Conservation (phyloP, 2,797 vertebrate genomes). For the Anabacerthia variegaticeps region DNA sequence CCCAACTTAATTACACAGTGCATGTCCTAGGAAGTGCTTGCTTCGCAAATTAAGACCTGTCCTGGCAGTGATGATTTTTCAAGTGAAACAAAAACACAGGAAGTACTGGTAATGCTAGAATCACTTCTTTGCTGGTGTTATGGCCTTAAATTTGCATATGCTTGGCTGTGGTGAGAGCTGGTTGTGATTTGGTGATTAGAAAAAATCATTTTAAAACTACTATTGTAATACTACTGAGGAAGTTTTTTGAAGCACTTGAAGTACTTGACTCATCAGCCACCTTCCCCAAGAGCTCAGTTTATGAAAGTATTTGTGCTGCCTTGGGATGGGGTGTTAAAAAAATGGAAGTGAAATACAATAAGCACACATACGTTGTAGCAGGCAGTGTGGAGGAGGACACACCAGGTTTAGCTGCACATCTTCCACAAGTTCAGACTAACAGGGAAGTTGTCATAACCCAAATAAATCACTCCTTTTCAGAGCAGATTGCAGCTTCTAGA, state of each 20-base stretch:
- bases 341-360: background rate
- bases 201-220: background rate
- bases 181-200: background rate
- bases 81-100: conserved; percentile 46
- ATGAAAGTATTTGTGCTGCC: background rate
- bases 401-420: background rate
- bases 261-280: background rate
- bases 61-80: conserved; percentile 8
- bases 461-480: background rate
- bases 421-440: background rate
- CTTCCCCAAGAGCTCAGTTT: background rate
- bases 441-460: background rate
- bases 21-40: background rate
- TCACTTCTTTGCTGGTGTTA: background rate
- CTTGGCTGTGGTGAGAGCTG: background rate
- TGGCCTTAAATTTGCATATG: background rate
- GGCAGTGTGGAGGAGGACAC: background rate
- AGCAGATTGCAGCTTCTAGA: background rate
- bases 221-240: background rate
- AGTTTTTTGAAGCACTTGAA: background rate
- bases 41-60: background rate
- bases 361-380: background rate
- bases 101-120: background rate
- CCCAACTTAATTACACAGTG: conserved; percentile 20
- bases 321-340: background rate